Evolutionary conservation across 2,113 vertebrate genomes (phyloP), one percentile per base, ranked within the genome.

Genomic region (Plectropomus leopardus): DNA sequence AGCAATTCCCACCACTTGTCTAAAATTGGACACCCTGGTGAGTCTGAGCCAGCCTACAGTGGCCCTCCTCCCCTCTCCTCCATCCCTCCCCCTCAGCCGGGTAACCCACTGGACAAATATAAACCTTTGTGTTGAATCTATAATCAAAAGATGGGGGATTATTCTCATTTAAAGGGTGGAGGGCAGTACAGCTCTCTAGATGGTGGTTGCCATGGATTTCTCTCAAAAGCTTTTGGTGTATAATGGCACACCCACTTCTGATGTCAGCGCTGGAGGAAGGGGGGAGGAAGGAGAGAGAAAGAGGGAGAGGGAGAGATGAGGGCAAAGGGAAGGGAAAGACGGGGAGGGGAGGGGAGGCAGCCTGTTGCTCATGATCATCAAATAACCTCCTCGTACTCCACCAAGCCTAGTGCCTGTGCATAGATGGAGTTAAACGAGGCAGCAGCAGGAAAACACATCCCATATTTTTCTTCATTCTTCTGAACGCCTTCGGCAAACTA

Each of bases 151-250:
- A 78, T 17, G 4, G 45, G 45, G 66, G 87, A 91, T 89, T 85
- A 88, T 91, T 88, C 83, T 59, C 72, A 79, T 89, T 90, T 83
- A 82, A 88, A 89, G 85, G 76, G 11, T 81, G 70, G 68, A 82
- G 76, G 85, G 73, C 69, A 63, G 75, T 78, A 79, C 42, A 34
- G 72, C 74, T 89, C 36, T 73, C 64, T 86, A 68, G 71, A 88
- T 83, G 85, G 60, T 67, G 84, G 95, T 96, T 95, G 94, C 95
- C 95, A 95, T 96, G 95, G 95, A 92, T 93, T 94, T 94, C 77
- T 93, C 89, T 93, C 88, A 87, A 93, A 94, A 94, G 93, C 93
- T 91, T 93, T 92, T 83, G 76, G 85, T n/a, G n/a, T 90, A 68
- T 89, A 92, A 92, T 82, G 86, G 88, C 94, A 92, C 94, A 82